Base-by-base conservation (phyloP, 2,888 invertebrate genomes). In the Caenorhabditis parvicauda region DNA sequence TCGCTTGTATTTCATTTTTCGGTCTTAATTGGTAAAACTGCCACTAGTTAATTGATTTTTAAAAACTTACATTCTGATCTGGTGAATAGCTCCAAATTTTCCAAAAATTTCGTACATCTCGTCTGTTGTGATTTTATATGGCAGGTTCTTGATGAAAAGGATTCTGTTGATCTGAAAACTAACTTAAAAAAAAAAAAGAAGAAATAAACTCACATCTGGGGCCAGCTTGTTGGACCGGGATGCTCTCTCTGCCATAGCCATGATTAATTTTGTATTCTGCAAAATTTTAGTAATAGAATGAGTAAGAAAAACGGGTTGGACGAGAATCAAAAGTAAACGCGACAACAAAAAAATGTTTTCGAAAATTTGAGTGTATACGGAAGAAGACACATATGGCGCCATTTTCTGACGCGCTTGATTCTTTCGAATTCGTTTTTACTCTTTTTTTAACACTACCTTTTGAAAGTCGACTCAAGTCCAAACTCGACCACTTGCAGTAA, bases 71-170 rank as follows among this genome's bases (percentile, higher is more conserved):
- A 95, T 91, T 84, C 98, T 86, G 62, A 98, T 98, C 85, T 99
- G 98, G 75, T 98, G 85, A 69, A 98, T 96, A 2, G 98, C 96
- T 75, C 98, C 98, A 84, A 96, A 98, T 86, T 99, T 99, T 19
- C 98, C 98, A 86, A 98, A 99, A 67, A 99, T 99, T 84, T 99
- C 98, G 82, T 99, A 98, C 96, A 98, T 98, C 87, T 99, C 98
- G 84, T 98, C 98, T 5, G 91, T 92, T 47, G 95, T 95, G 74
- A 99, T 98, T 86, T 98, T 98, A 81, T 96, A 99, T 0, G 98
- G 98, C 60, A 98, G 86, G 84, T 99, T 99, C 79, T 96, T 87
- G 9, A 99, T 89, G 82, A 95, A 98, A 3, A 98, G 84, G 58
- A 98, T 91, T 81, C 96, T 87, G 82, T 99, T 98, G 2, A 98